Conservation (phyloP, 2,888 invertebrate species). For the Ophonus ardosiacus region DNA sequence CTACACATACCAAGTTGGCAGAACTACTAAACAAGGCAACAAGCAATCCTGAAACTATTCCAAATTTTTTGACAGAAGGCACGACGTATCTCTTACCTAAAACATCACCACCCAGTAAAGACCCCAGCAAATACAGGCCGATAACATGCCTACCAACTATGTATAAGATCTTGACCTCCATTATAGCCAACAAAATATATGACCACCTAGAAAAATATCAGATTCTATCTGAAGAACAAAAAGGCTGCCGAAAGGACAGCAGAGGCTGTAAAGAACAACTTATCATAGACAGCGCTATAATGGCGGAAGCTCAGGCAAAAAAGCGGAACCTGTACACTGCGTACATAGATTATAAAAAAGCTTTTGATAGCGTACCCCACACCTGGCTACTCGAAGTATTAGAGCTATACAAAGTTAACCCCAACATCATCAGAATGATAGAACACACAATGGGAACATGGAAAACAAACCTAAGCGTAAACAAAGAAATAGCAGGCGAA, state of each 20-base stretch:
- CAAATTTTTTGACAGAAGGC: conserved; percentile 42
- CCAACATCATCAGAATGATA: background rate
- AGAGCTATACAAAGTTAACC: background rate
- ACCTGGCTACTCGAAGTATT: background rate
- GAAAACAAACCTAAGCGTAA: background rate
- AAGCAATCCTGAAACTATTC: conserved; percentile 18
- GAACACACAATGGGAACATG: background rate
- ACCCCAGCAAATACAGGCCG: conserved; percentile 28
- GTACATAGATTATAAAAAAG: conserved; percentile 26
- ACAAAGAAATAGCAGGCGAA: background rate
- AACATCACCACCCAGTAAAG: background rate
- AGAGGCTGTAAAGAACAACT: too few relatives aligned
- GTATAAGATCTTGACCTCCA: conserved; percentile 41
- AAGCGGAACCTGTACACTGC: background rate
- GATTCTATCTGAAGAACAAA: conserved; percentile 27
- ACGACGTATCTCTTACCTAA: conserved; percentile 18
- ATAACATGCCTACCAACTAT: conserved; percentile 38
- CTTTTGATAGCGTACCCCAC: conserved; percentile 11
- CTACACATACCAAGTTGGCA: conserved; percentile 15
- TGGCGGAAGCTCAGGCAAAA: background rate
- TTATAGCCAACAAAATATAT: conserved; percentile 28
- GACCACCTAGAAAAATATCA: conserved; percentile 18
- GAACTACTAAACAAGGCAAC: background rate
- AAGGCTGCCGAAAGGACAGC: conserved; percentile 27
- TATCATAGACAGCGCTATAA: conserved; percentile 45